Conservation (phyloP, 2,113 vertebrate species). For the Gulo gulo region DNA sequence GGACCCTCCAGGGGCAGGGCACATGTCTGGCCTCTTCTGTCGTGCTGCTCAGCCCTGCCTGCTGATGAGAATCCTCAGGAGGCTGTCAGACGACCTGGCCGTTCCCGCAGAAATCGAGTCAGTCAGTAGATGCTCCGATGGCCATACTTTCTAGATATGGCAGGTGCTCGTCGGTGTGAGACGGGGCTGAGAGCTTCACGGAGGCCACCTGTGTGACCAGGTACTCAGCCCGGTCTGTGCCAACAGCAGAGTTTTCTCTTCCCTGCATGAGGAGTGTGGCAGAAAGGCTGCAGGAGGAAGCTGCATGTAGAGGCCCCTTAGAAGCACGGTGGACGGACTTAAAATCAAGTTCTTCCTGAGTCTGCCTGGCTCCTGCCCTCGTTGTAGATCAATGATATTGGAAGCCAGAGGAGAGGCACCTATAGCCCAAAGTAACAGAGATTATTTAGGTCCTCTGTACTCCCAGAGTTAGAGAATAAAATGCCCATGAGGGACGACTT, state of each 20-base stretch:
- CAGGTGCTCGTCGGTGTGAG: not conserved
- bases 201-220: not conserved
- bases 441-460: constrained; percentile 11
- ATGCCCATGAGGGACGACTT: not conserved
- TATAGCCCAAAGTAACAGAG: not conserved
- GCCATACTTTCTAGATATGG: not conserved
- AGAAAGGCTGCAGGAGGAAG: not conserved
- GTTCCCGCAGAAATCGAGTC: not conserved
- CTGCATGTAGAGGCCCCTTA: not conserved
- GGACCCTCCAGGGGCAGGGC: not conserved
- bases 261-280: accelerated
- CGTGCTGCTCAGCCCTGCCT: not conserved
- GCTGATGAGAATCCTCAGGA: not conserved
- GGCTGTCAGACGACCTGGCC: not conserved
- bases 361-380: not conserved
- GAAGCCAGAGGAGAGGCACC: not conserved
- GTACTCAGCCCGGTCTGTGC: not conserved
- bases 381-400: not conserved
- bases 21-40: not conserved
- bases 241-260: not conserved
- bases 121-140: not conserved
- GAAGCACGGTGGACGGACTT: not conserved
- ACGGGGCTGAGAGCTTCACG: not conserved
- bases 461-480: constrained; percentile 54
- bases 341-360: not conserved